Evolutionary conservation across 2,888 invertebrate species (phyloP).

Genomic region (Nasonovia ribisnigri): DNA sequence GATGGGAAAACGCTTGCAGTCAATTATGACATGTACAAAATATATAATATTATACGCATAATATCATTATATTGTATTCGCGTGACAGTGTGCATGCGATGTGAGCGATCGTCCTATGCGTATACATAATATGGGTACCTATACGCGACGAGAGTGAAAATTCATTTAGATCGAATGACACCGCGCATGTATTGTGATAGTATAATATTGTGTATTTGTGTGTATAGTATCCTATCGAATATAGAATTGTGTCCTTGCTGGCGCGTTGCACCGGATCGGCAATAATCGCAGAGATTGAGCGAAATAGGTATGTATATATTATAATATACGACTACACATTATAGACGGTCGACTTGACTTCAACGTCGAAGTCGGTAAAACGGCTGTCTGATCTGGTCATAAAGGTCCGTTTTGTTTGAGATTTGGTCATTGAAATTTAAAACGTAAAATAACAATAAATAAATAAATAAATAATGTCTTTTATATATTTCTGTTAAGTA

Average conservation of each 20-base stretch:
- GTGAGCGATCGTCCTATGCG: not conserved
- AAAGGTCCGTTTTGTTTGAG: not conserved
- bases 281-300: not conserved
- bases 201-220: not conserved
- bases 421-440: not conserved
- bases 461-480: not conserved
- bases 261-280: not conserved
- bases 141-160: not conserved
- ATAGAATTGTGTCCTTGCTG: not conserved
- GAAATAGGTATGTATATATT: too few relatives aligned
- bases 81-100: not conserved
- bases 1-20: constrained; percentile 21
- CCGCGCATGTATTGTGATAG: not conserved
- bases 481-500: not conserved
- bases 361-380: not conserved
- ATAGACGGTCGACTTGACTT: not conserved
- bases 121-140: not conserved
- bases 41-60: not conserved
- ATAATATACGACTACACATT: too few relatives aligned
- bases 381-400: not conserved
- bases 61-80: not conserved
- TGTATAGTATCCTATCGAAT: not conserved
- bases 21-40: constrained; percentile 25
- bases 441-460: not conserved
- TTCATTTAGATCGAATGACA: not conserved